Percentiles rank a stretch among this genome's conserved stretches.
phyloP scores from a whole-genome alignment of 1,140 invertebrate genomes.

The Zaprionus vittiger region DNA sequence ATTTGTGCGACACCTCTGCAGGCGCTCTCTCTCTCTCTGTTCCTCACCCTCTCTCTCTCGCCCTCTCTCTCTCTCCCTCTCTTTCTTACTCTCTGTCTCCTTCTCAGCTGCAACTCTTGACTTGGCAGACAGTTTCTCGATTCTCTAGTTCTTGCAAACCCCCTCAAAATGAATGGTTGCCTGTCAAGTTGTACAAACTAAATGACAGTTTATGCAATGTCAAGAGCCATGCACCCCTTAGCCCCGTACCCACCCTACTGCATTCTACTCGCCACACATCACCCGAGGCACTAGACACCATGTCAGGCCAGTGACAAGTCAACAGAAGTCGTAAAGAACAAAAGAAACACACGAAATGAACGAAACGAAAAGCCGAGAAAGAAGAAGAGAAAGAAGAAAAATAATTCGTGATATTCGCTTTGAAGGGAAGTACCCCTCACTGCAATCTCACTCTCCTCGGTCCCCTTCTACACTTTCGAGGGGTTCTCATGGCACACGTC shows the following conservation, averaged over 20 bases:
- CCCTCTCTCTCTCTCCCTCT: neutral
- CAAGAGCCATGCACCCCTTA: constrained; percentile 33
- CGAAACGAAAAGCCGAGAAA: neutral
- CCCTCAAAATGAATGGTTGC: constrained; percentile 57
- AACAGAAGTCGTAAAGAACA: constrained; percentile 39
- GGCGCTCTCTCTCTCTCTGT: neutral
- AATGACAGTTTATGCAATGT: constrained; percentile 70
- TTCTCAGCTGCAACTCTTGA: constrained; percentile 40
- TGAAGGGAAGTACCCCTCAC: constrained; percentile 1
- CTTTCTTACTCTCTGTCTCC: neutral
- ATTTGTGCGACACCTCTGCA: constrained; percentile 48
- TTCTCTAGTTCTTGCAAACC: constrained; percentile 3
- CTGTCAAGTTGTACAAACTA: constrained; percentile 68
- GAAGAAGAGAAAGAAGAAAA: neutral
- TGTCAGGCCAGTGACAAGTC: constrained; percentile 52
- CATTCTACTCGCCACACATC: neutral
- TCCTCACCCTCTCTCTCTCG: neutral
- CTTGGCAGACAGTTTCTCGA: constrained; percentile 36
- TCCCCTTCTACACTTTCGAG: constrained; percentile 1
- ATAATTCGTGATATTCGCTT: constrained; percentile 46
- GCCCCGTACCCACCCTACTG: neutral
- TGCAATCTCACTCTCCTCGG: too few species aligned
- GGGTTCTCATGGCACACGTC: constrained; percentile 28
- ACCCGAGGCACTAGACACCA: constrained; percentile 8
- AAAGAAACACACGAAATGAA: constrained; percentile 20